Evolutionary conservation across 2,797 vertebrate species (phyloP), one percentile per base, ranked within the genome.

Genomic region (Premnoplex brunnescens): DNA sequence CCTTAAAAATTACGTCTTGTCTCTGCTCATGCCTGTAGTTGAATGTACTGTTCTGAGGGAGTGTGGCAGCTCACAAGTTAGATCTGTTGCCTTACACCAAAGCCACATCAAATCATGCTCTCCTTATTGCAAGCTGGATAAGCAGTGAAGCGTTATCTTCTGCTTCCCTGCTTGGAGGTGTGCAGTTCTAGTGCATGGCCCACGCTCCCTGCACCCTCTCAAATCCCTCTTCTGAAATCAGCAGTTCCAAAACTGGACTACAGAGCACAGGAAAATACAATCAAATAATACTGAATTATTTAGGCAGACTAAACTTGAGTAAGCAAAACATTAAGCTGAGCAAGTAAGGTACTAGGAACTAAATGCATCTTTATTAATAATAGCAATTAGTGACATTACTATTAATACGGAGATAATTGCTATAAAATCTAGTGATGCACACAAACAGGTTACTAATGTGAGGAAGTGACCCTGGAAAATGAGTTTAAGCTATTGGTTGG

Each of bases 391-490:
- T 77, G 58, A 94, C 77, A 84, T 93, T 95, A 71, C 60, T 94
- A 93, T 94, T 94, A 97, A 93, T 93, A 96, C 92, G 73, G 59
- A 93, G 71, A 56, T 85, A 97, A 95, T 81, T 92, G 56, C 74
- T 83, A 55, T 66, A 95, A 95, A 91, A 79, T 91, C 85, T 76
- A 94, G 55, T 43, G 68, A 94, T 91, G 95, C 76, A 74, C 86
- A 95, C 95, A 96, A 95, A 97, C 54, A 96, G 30, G 67, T 67
- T 96, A 88, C 84, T 93, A 78, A 94, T 89, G 81, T 89, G 81
- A 93, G 81, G 76, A 96, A 96, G 83, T 88, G 88, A 93, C 75
- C 91, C 85, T 64, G 44, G 69, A 89, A 96, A 88, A 94, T 91
- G 58, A 95, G 68, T 95, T 93, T 91, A 94, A 93, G 81, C 74